Base-by-base conservation (phyloP, 2,888 invertebrate genomes). In the Thecocarcelia acutangulata region DNA sequence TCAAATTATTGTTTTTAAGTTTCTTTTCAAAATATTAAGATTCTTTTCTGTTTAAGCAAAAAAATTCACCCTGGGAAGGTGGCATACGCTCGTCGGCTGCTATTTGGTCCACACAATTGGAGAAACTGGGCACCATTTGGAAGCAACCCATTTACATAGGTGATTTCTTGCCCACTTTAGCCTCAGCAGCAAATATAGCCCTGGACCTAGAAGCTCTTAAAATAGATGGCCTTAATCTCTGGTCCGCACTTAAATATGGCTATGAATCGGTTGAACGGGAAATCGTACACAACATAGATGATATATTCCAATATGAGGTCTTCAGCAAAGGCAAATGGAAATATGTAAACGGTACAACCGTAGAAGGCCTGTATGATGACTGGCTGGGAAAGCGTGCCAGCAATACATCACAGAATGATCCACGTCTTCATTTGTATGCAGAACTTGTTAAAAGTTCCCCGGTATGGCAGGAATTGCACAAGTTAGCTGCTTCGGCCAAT, bases 51-150 rank as follows among this genome's bases (percentile, higher is more conserved):
- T 19, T 69, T 8, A 1, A 93, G 94, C 92, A 93, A 90, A 97
- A 97, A 90, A 92, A 93, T 84, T 94, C 95, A 0, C 92, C 96
- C 1, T 97, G 95, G 93, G 97, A 98, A 91, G 98, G 98, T 1
- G 97, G 93, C 0, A 92, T 97, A 0, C 92, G 96, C 77, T 95
- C 95, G 0, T 93, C 94, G 1, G 95, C 95, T 0, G 93, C 95
- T 46, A 91, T 97, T 64, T 97, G 95, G 93, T 95, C 94, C 85
- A 94, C 95, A 0, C 84, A 91, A 24, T 88, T 93, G 24, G 88
- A 86, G 73, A 85, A 90, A 33, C 89, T 92, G 3, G 88, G 92
- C 44, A 92, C 93, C 85, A 93, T 96, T 1, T 93, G 93, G 74
- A 90, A 93, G 59, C 92, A 94, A 74, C 91, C 96, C 58, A 93